Percentiles rank a stretch among this genome's conserved stretches.
Evolutionary conservation across 2,888 invertebrate genomes (phyloP).

Genomic region (Sipunculus nudus): DNA sequence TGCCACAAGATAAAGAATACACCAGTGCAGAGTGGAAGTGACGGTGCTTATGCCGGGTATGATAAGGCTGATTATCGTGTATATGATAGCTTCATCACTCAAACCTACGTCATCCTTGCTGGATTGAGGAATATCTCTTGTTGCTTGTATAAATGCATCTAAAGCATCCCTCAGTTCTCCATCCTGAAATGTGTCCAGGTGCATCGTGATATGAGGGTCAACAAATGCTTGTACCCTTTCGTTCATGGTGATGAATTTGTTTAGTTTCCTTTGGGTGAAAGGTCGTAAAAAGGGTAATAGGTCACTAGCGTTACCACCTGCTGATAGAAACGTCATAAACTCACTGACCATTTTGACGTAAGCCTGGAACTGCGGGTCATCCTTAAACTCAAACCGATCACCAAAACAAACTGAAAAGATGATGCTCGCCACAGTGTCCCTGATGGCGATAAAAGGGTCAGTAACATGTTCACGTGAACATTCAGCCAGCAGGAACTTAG

Average conservation of each 20-base stretch:
- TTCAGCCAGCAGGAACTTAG: not conserved
- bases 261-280: slow-evolving; percentile 46
- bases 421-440: too few species aligned
- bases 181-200: slow-evolving; percentile 47
- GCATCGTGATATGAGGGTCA: too few species aligned
- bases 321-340: too few species aligned
- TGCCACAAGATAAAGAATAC: slow-evolving; percentile 50
- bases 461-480: too few species aligned
- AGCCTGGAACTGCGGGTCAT: too few species aligned
- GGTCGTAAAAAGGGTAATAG: slow-evolving; percentile 56
- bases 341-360: too few species aligned
- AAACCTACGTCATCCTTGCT: slow-evolving; percentile 48
- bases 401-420: too few species aligned
- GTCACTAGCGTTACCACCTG: slow-evolving; percentile 56
- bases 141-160: slow-evolving; percentile 50
- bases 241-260: slow-evolving; percentile 40
- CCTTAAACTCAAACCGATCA: too few species aligned
- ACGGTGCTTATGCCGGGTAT: slow-evolving; percentile 60
- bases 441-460: too few species aligned
- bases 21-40: slow-evolving; percentile 53
- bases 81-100: slow-evolving; percentile 49
- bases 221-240: slow-evolving; percentile 50
- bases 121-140: slow-evolving; percentile 41
- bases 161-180: slow-evolving; percentile 51
- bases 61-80: slow-evolving; percentile 54